Evolutionary conservation across 2,888 invertebrate species (phyloP).

Genomic region (Dryomyza anilis): DNA sequence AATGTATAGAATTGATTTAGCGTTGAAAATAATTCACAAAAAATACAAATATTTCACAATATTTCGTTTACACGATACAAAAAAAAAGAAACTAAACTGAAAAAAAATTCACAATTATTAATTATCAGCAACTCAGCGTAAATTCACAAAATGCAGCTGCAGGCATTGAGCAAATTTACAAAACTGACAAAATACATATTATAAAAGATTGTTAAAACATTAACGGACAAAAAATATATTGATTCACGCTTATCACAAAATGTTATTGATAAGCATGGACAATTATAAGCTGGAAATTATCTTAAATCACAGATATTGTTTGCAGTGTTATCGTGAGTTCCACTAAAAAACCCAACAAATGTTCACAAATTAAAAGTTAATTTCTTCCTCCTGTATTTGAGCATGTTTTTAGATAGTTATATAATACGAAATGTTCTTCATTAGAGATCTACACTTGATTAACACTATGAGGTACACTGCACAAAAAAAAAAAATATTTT

Average conservation of each 20-base stretch:
- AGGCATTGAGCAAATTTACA: slow-evolving; percentile 42
- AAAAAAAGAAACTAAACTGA: neutral
- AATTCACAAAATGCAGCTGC: slow-evolving; percentile 38
- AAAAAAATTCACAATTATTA: no score
- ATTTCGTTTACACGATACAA: neutral
- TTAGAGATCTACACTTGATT: neutral
- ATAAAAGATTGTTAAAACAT: slow-evolving; percentile 37
- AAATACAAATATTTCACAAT: neutral
- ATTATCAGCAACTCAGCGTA: no score
- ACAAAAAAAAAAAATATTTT: neutral
- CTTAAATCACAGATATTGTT: neutral
- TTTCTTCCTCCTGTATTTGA: no score
- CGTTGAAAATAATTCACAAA: neutral
- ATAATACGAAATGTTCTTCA: no score
- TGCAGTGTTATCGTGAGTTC: neutral
- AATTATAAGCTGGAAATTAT: no score
- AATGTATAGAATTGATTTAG: slow-evolving; percentile 21
- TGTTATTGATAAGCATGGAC: no score
- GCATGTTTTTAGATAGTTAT: no score
- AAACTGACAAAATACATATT: slow-evolving; percentile 43
- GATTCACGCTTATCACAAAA: neutral
- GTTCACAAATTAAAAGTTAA: no score
- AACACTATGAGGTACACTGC: neutral
- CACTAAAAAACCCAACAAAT: no score
- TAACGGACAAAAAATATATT: slow-evolving; percentile 18